Base-by-base conservation (phyloP, 2,888 invertebrate species). In the Drosophila subquinaria region DNA sequence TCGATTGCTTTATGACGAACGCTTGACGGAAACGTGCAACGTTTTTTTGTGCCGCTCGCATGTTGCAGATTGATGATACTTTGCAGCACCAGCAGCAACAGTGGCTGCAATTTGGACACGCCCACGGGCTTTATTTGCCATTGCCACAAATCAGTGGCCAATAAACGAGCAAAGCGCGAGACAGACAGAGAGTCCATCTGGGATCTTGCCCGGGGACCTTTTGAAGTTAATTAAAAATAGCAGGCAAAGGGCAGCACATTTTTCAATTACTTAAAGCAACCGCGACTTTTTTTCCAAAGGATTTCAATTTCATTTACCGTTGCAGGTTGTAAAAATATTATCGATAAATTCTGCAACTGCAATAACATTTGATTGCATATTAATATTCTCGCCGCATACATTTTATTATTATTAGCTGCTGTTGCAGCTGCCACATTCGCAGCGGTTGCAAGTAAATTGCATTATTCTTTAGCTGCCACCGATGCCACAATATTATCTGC, bases 81-180 rank as follows among this genome's bases (percentile, higher is more conserved):
- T 74, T 82, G 45, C 55, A 47, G 45, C 63, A 55, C 17, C 53
- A n/a, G 43, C 63, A 20, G 48, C 48, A 36, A 35, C 27, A 15
- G 47, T 42, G 27, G 23, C 52, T 55, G 53, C 61, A 38, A 50
- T 45, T 40, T 50, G 40, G 60, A 68, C 82, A 81, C 82, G 73
- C 76, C 79, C 79, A 45, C 36, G 20, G 66, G 65, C 89, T 82
- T 71, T 83, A 77, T 88, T 82, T 86, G 61, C 74, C 61, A 55
- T 82, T 71, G 87, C 87, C 84, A 65, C 88, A 83, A 85, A 85
- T 89, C 84, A 70, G 84, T 56, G 82, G 81, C 69, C 88, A 89
- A 87, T 89, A 89, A 74, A 70, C 68, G 50, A 56, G 59, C 36
- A 38, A 4, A 47, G 11, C 45, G 56, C 56, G 45, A 57, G 43